Conservation (phyloP, 2,888 invertebrate species). For the Andricus curvator region DNA sequence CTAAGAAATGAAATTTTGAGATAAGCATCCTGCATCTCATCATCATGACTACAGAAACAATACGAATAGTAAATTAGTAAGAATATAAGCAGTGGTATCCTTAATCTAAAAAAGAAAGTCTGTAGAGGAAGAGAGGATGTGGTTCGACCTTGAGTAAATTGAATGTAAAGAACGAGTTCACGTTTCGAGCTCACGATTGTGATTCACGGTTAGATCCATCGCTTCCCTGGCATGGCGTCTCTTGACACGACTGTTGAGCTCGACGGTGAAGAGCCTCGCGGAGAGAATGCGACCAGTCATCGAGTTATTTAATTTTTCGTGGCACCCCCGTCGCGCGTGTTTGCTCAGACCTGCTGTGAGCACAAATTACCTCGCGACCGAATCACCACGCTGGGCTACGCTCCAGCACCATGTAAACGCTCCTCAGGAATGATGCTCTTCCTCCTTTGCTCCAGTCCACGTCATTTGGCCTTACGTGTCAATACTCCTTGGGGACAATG, state of each 20-base stretch:
- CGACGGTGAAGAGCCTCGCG: slow-evolving; percentile 68
- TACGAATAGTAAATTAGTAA: slow-evolving; percentile 39
- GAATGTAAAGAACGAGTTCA: slow-evolving; percentile 41
- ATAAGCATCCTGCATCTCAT: slow-evolving; percentile 41
- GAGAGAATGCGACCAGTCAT: slow-evolving; percentile 82
- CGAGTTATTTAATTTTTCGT: slow-evolving; percentile 81
- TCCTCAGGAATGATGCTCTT: slow-evolving; percentile 53
- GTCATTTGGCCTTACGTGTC: slow-evolving; percentile 54
- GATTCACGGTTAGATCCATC: slow-evolving; percentile 64
- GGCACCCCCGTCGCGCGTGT: slow-evolving; percentile 79
- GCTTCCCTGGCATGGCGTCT: slow-evolving; percentile 62
- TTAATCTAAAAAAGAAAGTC: slow-evolving; percentile 16
- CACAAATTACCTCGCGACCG: slow-evolving; percentile 83
- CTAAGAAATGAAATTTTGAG: slow-evolving; percentile 12
- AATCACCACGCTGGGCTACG: slow-evolving; percentile 74
- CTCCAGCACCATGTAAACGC: slow-evolving; percentile 47
- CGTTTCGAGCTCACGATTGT: slow-evolving; percentile 33
- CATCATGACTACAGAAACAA: slow-evolving; percentile 37
- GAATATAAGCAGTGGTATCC: slow-evolving; percentile 24
- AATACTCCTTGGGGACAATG: slow-evolving; percentile 50
- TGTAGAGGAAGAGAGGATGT: slow-evolving; percentile 28
- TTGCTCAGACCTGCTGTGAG: slow-evolving; percentile 83
- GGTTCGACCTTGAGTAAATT: slow-evolving; percentile 41
- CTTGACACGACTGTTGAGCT: slow-evolving; percentile 65
- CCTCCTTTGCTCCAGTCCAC: slow-evolving; percentile 46